These are phyloP conservation scores for Sipha flava DNA, from an alignment of 1,140 invertebrate genomes.

Conservation along the genomic window DNA sequence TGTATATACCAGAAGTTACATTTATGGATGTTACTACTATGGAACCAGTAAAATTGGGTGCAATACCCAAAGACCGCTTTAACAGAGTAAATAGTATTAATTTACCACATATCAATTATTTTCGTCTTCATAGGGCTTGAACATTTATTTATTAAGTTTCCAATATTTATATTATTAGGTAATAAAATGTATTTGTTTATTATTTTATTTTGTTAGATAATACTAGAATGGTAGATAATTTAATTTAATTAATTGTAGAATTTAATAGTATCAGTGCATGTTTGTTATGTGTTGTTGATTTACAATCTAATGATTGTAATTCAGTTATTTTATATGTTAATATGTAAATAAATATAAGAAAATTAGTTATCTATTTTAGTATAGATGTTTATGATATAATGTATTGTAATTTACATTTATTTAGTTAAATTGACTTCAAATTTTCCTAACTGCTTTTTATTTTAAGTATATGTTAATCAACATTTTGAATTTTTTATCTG, in stretches of 20 bases:
- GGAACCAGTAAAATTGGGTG: constrained; percentile 88
- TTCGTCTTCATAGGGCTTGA: not conserved
- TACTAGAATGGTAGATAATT: not conserved
- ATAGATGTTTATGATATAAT: too few relatives aligned
- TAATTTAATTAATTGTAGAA: not conserved
- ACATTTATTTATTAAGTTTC: not conserved
- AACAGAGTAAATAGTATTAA: constrained; percentile 54
- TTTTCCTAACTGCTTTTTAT: too few relatives aligned
- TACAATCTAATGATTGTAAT: not conserved
- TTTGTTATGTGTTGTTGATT: not conserved
- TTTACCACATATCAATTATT: not conserved
- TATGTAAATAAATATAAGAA: too few relatives aligned
- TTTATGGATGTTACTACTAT: constrained; percentile 96
- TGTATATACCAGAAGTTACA: constrained; percentile 94
- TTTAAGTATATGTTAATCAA: too few relatives aligned
- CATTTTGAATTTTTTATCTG: too few relatives aligned
- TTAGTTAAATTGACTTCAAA: too few relatives aligned
- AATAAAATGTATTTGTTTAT: not conserved
- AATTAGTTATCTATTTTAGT: too few relatives aligned
- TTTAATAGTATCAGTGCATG: not conserved
- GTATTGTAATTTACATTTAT: too few relatives aligned
- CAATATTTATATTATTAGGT: not conserved
- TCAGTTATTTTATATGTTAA: too few relatives aligned
- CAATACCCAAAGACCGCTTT: constrained; percentile 82
- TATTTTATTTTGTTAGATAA: not conserved